Evolutionary conservation across 2,888 invertebrate species (phyloP), one percentile per base, ranked within the genome.

Genomic region (Eilema griseolum): DNA sequence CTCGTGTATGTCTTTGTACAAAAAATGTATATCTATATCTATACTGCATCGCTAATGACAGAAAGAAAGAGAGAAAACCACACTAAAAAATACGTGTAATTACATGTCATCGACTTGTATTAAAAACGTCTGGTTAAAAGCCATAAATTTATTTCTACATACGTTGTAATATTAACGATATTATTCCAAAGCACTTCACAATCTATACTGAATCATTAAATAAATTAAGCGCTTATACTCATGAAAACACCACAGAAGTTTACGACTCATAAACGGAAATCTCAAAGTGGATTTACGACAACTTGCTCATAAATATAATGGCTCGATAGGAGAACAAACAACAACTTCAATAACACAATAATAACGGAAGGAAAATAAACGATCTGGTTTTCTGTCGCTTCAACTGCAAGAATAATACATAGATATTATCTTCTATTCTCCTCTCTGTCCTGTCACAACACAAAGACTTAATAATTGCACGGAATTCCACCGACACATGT

Each of bases 231-330:
- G 46, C 26, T 46, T 52, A 26, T 28, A 52, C 26, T 64, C 28
- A 46, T 64, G 64, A 26, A 59, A 66, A 60, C 66, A 33, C 37
- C 46, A 46, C 64, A 37, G 56, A 57, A 69, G 61, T 64, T 60
- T 69, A 69, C 64, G 59, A 46, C 59, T 33, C 63, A 59, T 69
- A 63, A 69, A 69, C 59, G 59, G 14, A 57, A 66, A 59, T 64
- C 59, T 64, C 28, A 64, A 69, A 64, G 28, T 64, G 41, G n/a
- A 69, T 60, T 68, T 63, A 68, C 62, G 57, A 68, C 63, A 37
- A 68, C 37, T 68, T 41, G 57, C 26, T 33, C 63, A 63, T 68
- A 63, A 68, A 68, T 41, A 33, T 68, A 67, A 67, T 62, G 57
- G 63, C 37, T 68, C 41, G 24, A 52, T 52, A 33, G 33, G 52